A percentile compares a stretch with the other conserved stretches of the same genome.
Evolutionary conservation across 37 sponge, comb jelly and placozoan species (phyloP).

Genomic region (Beroe ovata): DNA sequence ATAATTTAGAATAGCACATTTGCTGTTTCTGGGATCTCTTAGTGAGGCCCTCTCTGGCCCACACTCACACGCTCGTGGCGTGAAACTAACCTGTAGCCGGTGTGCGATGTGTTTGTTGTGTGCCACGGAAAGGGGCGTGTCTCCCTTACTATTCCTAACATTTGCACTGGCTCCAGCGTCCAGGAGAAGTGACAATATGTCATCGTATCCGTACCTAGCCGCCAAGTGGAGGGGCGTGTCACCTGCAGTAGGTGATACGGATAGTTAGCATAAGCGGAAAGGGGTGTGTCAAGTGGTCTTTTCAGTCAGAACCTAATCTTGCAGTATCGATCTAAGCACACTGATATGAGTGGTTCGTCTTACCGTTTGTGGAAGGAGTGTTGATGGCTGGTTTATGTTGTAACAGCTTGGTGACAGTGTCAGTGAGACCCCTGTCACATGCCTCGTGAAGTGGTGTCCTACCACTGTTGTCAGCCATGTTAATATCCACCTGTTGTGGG

Average conservation of each 20-base stretch:
- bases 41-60: background rate
- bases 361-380: background rate
- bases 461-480: background rate
- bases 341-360: background rate
- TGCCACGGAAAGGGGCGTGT: constrained; percentile 33
- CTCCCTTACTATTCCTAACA: constrained; percentile 36
- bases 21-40: background rate
- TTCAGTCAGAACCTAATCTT: no score
- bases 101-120: constrained; percentile 64
- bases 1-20: no score
- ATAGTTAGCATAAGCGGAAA: no score
- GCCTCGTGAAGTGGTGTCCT: constrained; percentile 46
- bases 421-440: constrained; percentile 43
- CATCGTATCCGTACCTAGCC: constrained; percentile 43
- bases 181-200: constrained; percentile 21
- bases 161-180: constrained; percentile 34
- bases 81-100: background rate
- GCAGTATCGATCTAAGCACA: no score
- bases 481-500: background rate
- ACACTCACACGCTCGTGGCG: constrained; percentile 21
- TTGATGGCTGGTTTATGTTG: background rate
- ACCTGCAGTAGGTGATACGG: no score
- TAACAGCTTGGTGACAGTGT: background rate
- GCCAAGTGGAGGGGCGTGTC: constrained; percentile 47
- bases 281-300: no score